A percentile compares a stretch with the other conserved stretches of the same genome.
These are phyloP conservation scores for Papilio aristodemus DNA, from an alignment of 1,140 invertebrate species.

Conservation along the genomic window DNA sequence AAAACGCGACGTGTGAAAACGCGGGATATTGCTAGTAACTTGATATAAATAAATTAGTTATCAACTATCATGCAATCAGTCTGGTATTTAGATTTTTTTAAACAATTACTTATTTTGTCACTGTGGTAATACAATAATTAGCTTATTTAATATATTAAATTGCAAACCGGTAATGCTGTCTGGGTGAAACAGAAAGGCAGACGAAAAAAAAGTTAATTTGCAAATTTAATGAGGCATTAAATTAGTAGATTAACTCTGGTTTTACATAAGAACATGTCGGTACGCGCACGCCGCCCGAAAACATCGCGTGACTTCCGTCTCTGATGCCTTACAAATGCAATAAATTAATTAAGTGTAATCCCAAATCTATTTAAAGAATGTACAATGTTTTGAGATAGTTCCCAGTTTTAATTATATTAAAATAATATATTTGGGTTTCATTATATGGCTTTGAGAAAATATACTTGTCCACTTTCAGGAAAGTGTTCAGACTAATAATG, in stretches of 20 bases:
- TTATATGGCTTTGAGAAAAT: too few species aligned
- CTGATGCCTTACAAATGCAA: not conserved
- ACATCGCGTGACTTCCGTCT: constrained; percentile 6
- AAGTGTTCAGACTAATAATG: too few species aligned
- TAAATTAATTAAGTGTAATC: not conserved
- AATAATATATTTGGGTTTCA: too few species aligned
- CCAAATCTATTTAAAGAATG: not conserved
- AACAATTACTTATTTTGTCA: too few species aligned
- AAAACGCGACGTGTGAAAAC: too few species aligned
- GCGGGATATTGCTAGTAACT: too few species aligned
- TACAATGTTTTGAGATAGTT: too few species aligned
- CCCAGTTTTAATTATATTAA: too few species aligned
- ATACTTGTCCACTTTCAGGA: too few species aligned
- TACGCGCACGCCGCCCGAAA: not conserved
- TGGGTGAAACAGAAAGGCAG: not conserved
- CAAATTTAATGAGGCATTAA: not conserved
- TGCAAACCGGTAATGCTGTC: not conserved
- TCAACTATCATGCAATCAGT: too few species aligned
- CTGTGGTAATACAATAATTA: not conserved
- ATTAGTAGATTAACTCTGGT: not conserved
- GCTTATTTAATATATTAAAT: not conserved
- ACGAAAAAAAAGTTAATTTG: not conserved
- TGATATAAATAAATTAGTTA: too few species aligned
- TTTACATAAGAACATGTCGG: not conserved
- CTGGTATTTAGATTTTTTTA: too few species aligned